These are phyloP conservation scores for Synanthedon vespiformis DNA, from an alignment of 2,888 invertebrate species.

Conservation along the genomic window DNA sequence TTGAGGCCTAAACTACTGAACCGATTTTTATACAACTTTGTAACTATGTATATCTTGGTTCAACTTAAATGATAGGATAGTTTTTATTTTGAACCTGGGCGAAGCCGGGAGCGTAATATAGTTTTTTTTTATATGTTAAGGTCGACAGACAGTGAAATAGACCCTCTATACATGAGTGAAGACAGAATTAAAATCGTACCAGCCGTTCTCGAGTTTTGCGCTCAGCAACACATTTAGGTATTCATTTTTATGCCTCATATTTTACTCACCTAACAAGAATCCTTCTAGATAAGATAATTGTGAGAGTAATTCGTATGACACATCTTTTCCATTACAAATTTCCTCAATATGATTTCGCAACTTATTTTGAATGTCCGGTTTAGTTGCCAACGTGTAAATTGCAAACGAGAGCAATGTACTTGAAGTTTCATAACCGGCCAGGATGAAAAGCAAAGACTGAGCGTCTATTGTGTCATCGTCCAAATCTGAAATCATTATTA, in stretches of 20 bases:
- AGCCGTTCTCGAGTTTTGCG: too few relatives aligned
- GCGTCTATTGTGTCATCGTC: constrained; percentile 68
- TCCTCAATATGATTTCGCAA: constrained; percentile 48
- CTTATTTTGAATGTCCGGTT: constrained; percentile 54
- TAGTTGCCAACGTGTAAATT: constrained; percentile 61
- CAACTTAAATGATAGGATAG: too few relatives aligned
- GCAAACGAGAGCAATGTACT: constrained; percentile 69
- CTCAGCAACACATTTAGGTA: too few relatives aligned
- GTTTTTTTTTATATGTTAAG: too few relatives aligned
- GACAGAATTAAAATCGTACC: too few relatives aligned
- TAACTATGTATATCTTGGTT: too few relatives aligned
- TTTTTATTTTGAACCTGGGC: too few relatives aligned
- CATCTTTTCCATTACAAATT: constrained; percentile 42
- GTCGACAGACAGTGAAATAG: too few relatives aligned
- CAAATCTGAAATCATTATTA: constrained; percentile 36
- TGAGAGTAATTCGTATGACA: constrained; percentile 43
- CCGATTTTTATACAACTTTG: too few relatives aligned
- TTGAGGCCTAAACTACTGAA: too few relatives aligned
- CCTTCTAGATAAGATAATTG: constrained; percentile 48
- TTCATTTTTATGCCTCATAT: neutral
- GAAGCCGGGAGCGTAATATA: too few relatives aligned
- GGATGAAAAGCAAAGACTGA: constrained; percentile 69
- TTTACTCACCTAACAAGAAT: constrained; percentile 38
- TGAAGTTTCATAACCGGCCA: constrained; percentile 74
- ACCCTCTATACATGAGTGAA: too few relatives aligned